Conservation (phyloP, 2,797 vertebrate species). For the Borostomias antarcticus region DNA sequence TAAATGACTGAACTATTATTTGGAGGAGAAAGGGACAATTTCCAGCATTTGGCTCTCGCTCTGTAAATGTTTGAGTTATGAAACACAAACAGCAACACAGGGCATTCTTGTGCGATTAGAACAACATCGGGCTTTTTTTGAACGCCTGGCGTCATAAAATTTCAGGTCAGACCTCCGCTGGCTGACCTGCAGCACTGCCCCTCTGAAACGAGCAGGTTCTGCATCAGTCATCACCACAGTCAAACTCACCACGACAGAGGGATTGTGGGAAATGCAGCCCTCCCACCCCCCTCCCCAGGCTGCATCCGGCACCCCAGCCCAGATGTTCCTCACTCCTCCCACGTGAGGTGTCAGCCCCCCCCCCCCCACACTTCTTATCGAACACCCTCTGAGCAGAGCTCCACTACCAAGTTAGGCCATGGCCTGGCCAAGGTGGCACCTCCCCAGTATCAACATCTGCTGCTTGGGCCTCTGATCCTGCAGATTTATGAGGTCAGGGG, state of each 20-base stretch:
- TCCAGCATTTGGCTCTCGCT: conserved; percentile 35
- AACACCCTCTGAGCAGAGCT: no score
- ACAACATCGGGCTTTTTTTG: conserved; percentile 71
- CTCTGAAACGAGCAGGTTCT: no score
- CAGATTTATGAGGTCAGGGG: conserved; percentile 40
- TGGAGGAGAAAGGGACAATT: conserved; percentile 37
- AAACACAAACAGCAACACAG: conserved; percentile 63
- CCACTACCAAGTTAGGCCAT: conserved; percentile 68
- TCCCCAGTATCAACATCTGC: conserved; percentile 45
- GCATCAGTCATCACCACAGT: no score
- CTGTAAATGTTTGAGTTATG: conserved; percentile 66
- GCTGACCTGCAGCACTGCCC: no score
- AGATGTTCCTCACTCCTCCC: no score
- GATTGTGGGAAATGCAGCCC: no score
- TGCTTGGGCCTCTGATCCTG: conserved; percentile 36
- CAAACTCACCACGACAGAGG: no score
- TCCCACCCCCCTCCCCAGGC: no score
- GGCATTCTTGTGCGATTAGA: conserved; percentile 57
- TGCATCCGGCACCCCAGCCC: no score
- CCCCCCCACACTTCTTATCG: no score
- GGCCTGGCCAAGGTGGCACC: conserved; percentile 36
- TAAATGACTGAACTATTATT: conserved; percentile 39
- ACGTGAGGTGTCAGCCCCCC: no score
- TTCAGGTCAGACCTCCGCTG: no score
- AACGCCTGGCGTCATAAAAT: conserved; percentile 57